Evolutionary conservation across 2,113 vertebrate species (phyloP).

Genomic region (Tyrannus savana): DNA sequence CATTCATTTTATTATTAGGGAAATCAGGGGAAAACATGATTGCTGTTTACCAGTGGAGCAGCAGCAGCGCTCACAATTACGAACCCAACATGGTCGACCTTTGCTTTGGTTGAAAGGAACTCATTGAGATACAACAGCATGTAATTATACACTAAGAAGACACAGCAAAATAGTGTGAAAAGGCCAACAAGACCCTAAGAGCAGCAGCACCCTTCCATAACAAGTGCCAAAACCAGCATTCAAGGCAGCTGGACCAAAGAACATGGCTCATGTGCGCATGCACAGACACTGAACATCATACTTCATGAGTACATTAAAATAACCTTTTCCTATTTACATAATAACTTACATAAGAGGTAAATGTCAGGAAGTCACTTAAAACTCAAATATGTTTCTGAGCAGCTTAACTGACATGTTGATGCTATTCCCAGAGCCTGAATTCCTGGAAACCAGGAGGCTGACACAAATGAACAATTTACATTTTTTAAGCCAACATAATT

Average conservation of each 20-base stretch:
- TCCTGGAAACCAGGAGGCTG: slow-evolving; percentile 15
- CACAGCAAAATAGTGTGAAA: background rate
- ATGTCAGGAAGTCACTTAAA: slow-evolving; percentile 28
- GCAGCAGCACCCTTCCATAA: background rate
- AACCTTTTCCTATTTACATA: background rate
- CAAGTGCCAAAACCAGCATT: background rate
- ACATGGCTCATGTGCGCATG: fast-evolving
- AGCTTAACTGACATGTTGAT: slow-evolving; percentile 1
- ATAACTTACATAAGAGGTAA: slow-evolving; percentile 16
- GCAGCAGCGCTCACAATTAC: background rate
- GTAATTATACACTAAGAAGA: background rate
- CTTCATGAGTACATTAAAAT: background rate
- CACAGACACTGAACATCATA: fast-evolving
- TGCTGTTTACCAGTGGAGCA: background rate
- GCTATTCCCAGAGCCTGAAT: background rate
- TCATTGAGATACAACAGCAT: background rate
- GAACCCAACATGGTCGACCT: background rate
- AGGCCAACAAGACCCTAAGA: background rate
- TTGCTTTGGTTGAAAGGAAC: background rate
- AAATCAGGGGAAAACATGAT: background rate
- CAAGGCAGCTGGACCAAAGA: background rate
- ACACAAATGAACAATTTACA: slow-evolving; percentile 13
- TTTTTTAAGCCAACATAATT: slow-evolving; percentile 6
- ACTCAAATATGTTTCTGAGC: slow-evolving; percentile 7
- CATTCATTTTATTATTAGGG: background rate